phyloP scores from a whole-genome alignment of 2,888 invertebrate genomes.

The Lepidocyrtoides sp. region DNA sequence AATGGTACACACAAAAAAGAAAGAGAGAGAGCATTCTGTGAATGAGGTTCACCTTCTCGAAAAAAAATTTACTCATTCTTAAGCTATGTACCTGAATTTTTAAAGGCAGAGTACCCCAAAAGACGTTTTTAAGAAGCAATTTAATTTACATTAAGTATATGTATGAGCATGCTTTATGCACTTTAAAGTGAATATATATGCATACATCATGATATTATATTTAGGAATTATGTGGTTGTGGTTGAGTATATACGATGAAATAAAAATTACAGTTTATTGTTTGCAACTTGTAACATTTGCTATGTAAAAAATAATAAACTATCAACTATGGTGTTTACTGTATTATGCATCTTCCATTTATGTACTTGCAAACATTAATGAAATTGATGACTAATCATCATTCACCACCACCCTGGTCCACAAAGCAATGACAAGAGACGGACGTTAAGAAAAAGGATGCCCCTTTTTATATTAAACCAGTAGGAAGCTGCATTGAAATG shows the following conservation, averaged over 20 bases:
- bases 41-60: slow-evolving; percentile 45
- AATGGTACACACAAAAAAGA: no score
- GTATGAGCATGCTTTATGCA: not conserved
- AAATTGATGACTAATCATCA: slow-evolving; percentile 58
- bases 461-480: slow-evolving; percentile 40
- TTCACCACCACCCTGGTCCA: not conserved
- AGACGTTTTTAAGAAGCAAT: slow-evolving; percentile 14
- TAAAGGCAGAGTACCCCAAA: slow-evolving; percentile 34
- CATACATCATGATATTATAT: no score
- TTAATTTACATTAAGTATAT: not conserved
- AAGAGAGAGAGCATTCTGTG: slow-evolving; percentile 45
- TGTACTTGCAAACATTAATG: slow-evolving; percentile 17
- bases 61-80: slow-evolving; percentile 44
- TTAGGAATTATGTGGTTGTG: no score
- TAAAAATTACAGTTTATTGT: not conserved
- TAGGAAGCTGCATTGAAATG: slow-evolving; percentile 28
- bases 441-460: slow-evolving; percentile 45
- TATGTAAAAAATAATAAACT: not conserved
- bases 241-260: not conserved
- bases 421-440: slow-evolving; percentile 11
- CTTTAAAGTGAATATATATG: not conserved
- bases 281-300: not conserved
- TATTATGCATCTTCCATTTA: not conserved
- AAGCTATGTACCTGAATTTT: slow-evolving; percentile 37
- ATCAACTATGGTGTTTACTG: no score